Evolutionary conservation across 2,888 invertebrate species (phyloP).

Genomic region (Agrotis puta): DNA sequence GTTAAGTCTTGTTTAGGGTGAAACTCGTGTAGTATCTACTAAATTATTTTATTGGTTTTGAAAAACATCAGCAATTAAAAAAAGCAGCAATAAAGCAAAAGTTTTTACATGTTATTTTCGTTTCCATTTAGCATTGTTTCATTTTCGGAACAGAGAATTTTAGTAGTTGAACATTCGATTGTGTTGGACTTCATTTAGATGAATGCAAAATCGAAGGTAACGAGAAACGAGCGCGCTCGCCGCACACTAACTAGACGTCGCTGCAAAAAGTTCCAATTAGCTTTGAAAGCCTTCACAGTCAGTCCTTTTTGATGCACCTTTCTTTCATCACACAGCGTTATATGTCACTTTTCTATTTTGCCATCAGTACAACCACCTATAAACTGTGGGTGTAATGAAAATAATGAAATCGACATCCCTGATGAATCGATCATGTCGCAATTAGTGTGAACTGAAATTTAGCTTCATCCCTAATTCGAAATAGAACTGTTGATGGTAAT

Average conservation of each 20-base stretch:
- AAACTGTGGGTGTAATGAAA: background rate
- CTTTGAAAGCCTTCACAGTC: background rate
- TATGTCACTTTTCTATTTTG: no score
- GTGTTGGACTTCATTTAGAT: background rate
- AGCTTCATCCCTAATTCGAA: background rate
- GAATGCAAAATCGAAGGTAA: conserved; percentile 14
- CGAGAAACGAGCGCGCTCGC: background rate
- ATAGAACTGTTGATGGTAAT: background rate
- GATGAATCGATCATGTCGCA: background rate
- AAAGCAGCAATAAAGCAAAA: no score
- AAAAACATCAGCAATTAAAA: background rate
- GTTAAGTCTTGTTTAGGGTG: background rate
- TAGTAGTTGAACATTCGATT: background rate
- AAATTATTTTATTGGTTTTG: background rate
- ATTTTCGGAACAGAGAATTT: background rate
- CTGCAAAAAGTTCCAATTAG: conserved; percentile 6
- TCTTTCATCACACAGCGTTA: background rate
- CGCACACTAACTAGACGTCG: background rate
- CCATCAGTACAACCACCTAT: background rate
- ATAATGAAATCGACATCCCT: background rate
- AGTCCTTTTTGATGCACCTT: conserved; percentile 2
- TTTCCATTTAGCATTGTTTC: background rate
- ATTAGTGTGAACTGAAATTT: no score
- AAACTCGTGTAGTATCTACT: background rate
- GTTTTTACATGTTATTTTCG: background rate